Base-by-base conservation (phyloP, 2,797 vertebrate genomes). In the Cuniculus paca region DNA sequence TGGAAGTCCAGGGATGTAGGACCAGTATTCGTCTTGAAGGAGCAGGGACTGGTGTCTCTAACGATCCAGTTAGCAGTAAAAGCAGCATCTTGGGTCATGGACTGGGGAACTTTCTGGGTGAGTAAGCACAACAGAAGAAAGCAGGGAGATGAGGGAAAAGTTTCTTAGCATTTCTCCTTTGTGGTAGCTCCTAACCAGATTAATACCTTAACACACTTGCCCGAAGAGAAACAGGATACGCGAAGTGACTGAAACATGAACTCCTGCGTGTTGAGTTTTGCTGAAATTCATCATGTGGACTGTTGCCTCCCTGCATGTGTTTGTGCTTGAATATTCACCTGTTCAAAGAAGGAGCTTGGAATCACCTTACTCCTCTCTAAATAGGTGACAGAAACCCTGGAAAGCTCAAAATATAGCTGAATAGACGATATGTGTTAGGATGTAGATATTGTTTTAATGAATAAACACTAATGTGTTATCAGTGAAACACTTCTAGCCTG, bases 401-500 rank as follows among this genome's bases (percentile, higher is more conserved):
- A 74, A 45, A 65, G 0, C 16, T 36, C 34, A 45, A 45, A 70
- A 54, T 1, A 6, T 65, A n/a, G 48, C 9, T 42, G 45, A 81
- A 74, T 20, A n/a, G 31, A 89, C 72, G 75, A 24, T 8, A 13
- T 9, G 34, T 8, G 0, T 5, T 11, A 22, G 16, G 28, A 16
- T 28, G 26, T 72, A 48, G 54, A 9, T 11, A 28, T 22, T n/a
- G 26, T 28, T 39, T 4, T 50, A 52, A 63, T 16, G 63, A 60
- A 60, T 17, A 24, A 11, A 61, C 13, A 19, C 7, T 0, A 28
- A n/a, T 2, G 42, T 14, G 4, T 24, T 9, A 42, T n/a, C 52
- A 17, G 0, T 26, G 36, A 68, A 34, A 24, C 0, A 4, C 0
- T 5, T 13, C 13, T 7, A 1, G 17, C 1, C 9, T 39, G 1